Evolutionary conservation across 2,797 vertebrate genomes (phyloP), one percentile per base, ranked within the genome.

Genomic region (Mus minutoides): DNA sequence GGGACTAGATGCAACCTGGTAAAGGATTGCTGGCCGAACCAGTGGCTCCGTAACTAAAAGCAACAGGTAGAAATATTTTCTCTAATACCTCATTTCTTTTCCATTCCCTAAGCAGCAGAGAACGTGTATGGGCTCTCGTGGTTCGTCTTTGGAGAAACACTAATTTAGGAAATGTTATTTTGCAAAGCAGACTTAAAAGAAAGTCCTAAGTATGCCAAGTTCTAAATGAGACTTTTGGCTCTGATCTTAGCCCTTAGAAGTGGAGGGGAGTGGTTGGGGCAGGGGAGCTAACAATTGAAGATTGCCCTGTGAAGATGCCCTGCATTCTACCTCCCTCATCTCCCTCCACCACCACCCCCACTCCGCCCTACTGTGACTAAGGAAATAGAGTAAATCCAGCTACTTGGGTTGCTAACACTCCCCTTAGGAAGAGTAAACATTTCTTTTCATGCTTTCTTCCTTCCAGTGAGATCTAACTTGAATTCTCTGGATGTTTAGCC

Each of bases 391-490:
- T 85, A 64, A 94, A 86, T 83, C 22, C 64, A 82, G 62, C 60
- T 54, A 64, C 43, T 64, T 64, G 90, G 78, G 67, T 96, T 69
- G 75, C 87, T 34, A 34, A n/a, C 79, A 79, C 80, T 52, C 71
- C 95, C 62, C 73, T 79, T 76, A 85, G 94, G 37, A 92, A 79
- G 90, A 86, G 58, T 88, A 94, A 92, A 58, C 93, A 79, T 78
- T 97, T 94, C 46, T 91, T 73, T 93, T 71, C 84, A 54, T 62
- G 82, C 58, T 43, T 54, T 89, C 87, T 91, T 91, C 83, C 77
- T 93, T 83, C 60, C 67, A 2, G 26, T 75, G 34, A 94, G 54
- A 40, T 75, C 77, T 90, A 37, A 94, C 69, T 73, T 64, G 88
- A 87, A 46, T 92, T 93, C 46, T 93, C 69, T 94, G 8, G 88